These are phyloP conservation scores for Sebastes matsubarae DNA, from an alignment of 2,797 vertebrate species.

Conservation along the genomic window DNA sequence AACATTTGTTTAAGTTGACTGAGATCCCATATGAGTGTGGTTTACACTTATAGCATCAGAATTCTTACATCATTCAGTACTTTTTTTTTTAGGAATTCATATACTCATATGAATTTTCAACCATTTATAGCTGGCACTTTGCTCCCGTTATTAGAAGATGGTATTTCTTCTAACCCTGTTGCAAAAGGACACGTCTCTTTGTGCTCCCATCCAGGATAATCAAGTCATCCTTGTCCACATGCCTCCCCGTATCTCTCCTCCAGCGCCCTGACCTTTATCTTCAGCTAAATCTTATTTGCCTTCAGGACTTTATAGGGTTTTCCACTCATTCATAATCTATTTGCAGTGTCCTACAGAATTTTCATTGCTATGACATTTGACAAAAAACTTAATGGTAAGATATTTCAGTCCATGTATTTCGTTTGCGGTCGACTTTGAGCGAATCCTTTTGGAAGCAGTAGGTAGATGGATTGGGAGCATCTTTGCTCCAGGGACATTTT, in stretches of 20 bases:
- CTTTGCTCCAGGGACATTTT: conserved; percentile 51
- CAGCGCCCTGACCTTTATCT: conserved; percentile 77
- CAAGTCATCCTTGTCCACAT: conserved; percentile 76
- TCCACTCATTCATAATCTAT: conserved; percentile 77
- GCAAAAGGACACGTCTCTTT: conserved; percentile 71
- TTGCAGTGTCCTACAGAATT: conserved; percentile 74
- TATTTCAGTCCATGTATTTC: conserved; percentile 65
- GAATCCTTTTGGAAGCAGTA: conserved; percentile 42
- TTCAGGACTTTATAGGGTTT: conserved; percentile 73
- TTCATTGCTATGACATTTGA: conserved; percentile 81
- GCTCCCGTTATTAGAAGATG: conserved; percentile 48
- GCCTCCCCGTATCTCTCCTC: conserved; percentile 67
- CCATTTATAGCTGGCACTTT: conserved; percentile 24
- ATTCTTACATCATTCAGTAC: neutral
- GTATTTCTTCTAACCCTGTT: conserved; percentile 60
- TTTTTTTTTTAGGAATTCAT: neutral
- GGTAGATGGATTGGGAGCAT: conserved; percentile 44
- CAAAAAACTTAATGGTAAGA: conserved; percentile 68
- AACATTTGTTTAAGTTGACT: neutral
- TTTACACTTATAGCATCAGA: neutral
- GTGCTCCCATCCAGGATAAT: conserved; percentile 77
- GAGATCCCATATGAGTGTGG: neutral
- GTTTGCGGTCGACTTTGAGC: conserved; percentile 60
- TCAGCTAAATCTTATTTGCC: conserved; percentile 79
- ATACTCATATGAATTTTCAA: neutral